Evolutionary conservation across 2,888 invertebrate species (phyloP), one percentile per base, ranked within the genome.

Genomic region (Zygogramma bicolorata): DNA sequence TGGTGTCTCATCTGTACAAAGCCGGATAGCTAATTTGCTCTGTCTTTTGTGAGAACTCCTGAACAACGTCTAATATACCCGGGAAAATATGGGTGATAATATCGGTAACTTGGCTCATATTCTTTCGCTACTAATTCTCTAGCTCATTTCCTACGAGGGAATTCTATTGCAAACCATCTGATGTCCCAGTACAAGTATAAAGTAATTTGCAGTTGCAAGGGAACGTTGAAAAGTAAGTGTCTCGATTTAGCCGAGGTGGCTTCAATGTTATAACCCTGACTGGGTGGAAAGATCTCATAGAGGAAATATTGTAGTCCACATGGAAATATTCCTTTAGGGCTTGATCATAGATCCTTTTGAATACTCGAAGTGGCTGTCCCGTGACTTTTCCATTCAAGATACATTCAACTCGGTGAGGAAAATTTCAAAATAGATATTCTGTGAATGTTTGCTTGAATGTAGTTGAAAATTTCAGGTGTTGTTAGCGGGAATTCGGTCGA

Each of bases 1-100:
- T 53, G 53, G 53, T 22, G 53, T 27, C 53, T 53, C 53, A 53
- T 53, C 53, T 53, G 53, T 22, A 53, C n/a, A 27, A 15, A 53
- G 27, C 25, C n/a, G 6, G n/a, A 22, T 27, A 53, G 27, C 27
- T 53, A 22, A 53, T 22, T 25, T 53, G 1, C 22, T 18, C 27
- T n/a, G 53, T 46, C 46, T 46, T 46, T 20, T 22, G 20, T 18
- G 46, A 46, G 46, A 18, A 53, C 53, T 22, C 25, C 25, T 15
- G 53, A 53, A 27, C 15, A 53, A 13, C 53, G 25, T 53, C 27
- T 7, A 53, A 53, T 53, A 27, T 53, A 53, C 25, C 27, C n/a
- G 4, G n/a, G 25, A 53, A 53, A 53, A 53, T 53, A 53, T 53
- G 53, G 22, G 25, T 53, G 8, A 25, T 15, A 27, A 53, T 53